These are phyloP conservation scores for Alloscopus bannaensis DNA, from an alignment of 2,888 invertebrate species.

Conservation along the genomic window DNA sequence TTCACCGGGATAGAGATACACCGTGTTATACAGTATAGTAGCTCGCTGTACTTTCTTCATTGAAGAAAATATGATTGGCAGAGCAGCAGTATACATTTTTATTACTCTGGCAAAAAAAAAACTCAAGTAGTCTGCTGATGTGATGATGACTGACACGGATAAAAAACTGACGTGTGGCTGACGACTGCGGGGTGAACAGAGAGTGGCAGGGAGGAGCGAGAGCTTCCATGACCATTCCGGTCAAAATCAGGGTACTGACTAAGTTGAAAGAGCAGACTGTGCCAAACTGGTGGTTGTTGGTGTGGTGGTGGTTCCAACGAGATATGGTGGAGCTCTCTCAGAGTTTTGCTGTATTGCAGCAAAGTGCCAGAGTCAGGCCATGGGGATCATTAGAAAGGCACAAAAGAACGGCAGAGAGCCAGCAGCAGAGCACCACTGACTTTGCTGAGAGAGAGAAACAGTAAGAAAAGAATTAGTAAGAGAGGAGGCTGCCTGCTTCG, in stretches of 20 bases:
- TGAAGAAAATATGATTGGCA: slow-evolving; percentile 8
- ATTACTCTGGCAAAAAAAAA: neutral
- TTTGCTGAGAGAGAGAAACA: slow-evolving; percentile 9
- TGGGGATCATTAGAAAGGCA: slow-evolving; percentile 66
- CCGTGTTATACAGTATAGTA: neutral
- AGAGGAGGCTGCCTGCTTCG: slow-evolving; percentile 37
- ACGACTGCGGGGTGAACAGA: slow-evolving; percentile 54
- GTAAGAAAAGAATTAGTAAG: slow-evolving; percentile 30
- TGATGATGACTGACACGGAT: slow-evolving; percentile 41
- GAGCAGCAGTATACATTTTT: no score
- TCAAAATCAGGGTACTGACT: slow-evolving; percentile 65
- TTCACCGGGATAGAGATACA: slow-evolving; percentile 18
- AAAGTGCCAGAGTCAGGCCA: slow-evolving; percentile 55
- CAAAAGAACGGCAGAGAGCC: slow-evolving; percentile 43
- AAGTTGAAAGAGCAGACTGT: slow-evolving; percentile 34
- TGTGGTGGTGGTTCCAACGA: slow-evolving; percentile 57
- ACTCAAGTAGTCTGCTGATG: neutral
- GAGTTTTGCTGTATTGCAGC: slow-evolving; percentile 59
- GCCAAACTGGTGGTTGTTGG: slow-evolving; percentile 63
- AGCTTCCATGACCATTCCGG: slow-evolving; percentile 60
- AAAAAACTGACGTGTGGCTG: slow-evolving; percentile 28
- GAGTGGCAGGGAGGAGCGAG: slow-evolving; percentile 25
- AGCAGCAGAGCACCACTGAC: slow-evolving; percentile 16
- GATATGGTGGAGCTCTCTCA: slow-evolving; percentile 45
- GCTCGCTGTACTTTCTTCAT: neutral